These are phyloP conservation scores for Sinocyclocheilus anophthalmus DNA, from an alignment of 2,113 vertebrate genomes.

Conservation along the genomic window DNA sequence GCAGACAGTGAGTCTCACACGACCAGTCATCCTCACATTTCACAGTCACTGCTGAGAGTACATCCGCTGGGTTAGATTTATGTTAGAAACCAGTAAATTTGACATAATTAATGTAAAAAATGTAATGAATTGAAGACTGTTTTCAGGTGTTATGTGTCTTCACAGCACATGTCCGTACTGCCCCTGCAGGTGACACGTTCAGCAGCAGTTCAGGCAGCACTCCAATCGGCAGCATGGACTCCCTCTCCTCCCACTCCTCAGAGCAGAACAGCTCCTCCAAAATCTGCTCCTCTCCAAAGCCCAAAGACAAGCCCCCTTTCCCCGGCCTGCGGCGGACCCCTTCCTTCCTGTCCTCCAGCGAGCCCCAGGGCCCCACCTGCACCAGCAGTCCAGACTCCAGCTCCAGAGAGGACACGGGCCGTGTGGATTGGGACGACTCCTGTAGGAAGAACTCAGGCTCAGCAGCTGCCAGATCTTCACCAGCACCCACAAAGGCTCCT, in stretches of 20 bases:
- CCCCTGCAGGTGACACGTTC: conserved; percentile 85
- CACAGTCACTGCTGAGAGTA: not conserved
- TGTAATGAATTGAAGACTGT: not conserved
- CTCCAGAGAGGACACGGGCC: conserved; percentile 82
- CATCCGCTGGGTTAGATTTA: not conserved
- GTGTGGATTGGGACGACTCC: conserved; percentile 86
- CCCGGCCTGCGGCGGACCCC: conserved; percentile 57
- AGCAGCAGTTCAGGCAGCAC: conserved; percentile 94
- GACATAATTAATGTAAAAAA: not conserved
- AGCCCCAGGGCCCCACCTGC: conserved; percentile 78
- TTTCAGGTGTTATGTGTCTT: not conserved
- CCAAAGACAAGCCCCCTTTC: conserved; percentile 51
- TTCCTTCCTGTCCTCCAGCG: conserved; percentile 73
- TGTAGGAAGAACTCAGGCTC: conserved; percentile 77
- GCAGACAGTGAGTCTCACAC: conserved; percentile 85
- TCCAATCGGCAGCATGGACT: conserved; percentile 92
- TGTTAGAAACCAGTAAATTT: not conserved
- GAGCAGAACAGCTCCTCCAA: conserved; percentile 88
- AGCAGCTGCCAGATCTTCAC: conserved; percentile 63
- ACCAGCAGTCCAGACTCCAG: conserved; percentile 86
- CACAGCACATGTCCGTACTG: not conserved
- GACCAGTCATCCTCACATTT: not conserved
- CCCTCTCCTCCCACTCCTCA: conserved; percentile 95
- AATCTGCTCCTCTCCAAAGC: conserved; percentile 72
- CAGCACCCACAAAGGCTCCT: conserved; percentile 53